These are phyloP conservation scores for Podarcis siculus DNA, from an alignment of 2,797 vertebrate species.

Conservation along the genomic window DNA sequence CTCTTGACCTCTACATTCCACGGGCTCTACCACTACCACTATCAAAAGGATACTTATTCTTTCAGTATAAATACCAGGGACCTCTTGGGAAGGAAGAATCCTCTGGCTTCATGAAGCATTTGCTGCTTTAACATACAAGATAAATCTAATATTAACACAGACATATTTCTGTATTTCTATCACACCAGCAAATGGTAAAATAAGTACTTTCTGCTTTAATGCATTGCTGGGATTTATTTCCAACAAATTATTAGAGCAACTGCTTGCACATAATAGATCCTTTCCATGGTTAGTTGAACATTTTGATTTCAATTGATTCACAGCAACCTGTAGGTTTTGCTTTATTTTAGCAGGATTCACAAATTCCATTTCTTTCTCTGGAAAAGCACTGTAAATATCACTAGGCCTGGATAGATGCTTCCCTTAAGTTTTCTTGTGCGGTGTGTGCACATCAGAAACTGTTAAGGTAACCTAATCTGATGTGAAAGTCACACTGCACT, in stretches of 20 bases:
- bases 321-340: neutral
- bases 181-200: constrained; percentile 4
- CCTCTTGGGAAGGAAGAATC: neutral
- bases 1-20: too few species aligned
- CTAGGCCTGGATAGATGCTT: fast-evolving
- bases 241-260: neutral
- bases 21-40: neutral
- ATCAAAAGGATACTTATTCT: neutral
- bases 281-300: constrained; percentile 16
- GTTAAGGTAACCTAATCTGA: neutral
- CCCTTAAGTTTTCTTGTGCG: neutral
- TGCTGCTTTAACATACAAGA: neutral
- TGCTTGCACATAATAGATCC: constrained; percentile 16
- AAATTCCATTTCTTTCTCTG: neutral
- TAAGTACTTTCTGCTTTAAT: constrained; percentile 11
- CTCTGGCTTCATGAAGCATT: neutral
- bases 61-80: neutral
- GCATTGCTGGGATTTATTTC: constrained; percentile 6
- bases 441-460: neutral
- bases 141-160: neutral
- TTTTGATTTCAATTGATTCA: constrained; percentile 39
- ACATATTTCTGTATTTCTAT: constrained; percentile 9
- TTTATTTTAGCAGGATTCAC: neutral
- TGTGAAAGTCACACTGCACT: neutral
- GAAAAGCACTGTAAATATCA: neutral